A percentile compares a stretch with the other conserved stretches of the same genome.
phyloP scores from a whole-genome alignment of 2,113 vertebrate species.

The Rhinichthys klamathensis region DNA sequence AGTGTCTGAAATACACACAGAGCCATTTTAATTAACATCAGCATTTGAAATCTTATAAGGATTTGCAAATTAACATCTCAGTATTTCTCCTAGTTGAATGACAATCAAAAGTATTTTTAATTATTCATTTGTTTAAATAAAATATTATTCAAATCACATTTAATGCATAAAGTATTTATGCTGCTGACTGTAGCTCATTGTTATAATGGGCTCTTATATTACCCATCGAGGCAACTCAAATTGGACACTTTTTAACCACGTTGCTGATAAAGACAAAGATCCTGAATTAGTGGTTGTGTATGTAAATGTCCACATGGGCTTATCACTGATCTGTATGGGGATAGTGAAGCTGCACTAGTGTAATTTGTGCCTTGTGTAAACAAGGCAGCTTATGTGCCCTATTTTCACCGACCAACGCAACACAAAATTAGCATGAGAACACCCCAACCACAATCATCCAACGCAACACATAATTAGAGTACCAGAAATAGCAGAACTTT shows the following conservation, averaged over 20 bases:
- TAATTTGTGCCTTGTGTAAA: background rate
- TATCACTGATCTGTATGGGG: background rate
- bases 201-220: background rate
- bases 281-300: background rate
- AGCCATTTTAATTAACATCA: slow-evolving; percentile 24
- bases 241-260: background rate
- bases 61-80: background rate
- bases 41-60: background rate
- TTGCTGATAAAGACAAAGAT: background rate
- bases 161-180: background rate
- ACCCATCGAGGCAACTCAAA: background rate
- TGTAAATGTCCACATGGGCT: background rate
- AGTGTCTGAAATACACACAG: slow-evolving; percentile 84
- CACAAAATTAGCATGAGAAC: background rate
- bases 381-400: background rate
- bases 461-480: slow-evolving; percentile 6
- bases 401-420: slow-evolving; percentile 19
- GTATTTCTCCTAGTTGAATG: background rate
- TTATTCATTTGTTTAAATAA: background rate
- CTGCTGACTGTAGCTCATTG: background rate
- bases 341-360: background rate
- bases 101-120: background rate
- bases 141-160: background rate
- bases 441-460: background rate
- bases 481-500: background rate